phyloP scores from a whole-genome alignment of 2,113 vertebrate genomes.

The Panurus biarmicus region DNA sequence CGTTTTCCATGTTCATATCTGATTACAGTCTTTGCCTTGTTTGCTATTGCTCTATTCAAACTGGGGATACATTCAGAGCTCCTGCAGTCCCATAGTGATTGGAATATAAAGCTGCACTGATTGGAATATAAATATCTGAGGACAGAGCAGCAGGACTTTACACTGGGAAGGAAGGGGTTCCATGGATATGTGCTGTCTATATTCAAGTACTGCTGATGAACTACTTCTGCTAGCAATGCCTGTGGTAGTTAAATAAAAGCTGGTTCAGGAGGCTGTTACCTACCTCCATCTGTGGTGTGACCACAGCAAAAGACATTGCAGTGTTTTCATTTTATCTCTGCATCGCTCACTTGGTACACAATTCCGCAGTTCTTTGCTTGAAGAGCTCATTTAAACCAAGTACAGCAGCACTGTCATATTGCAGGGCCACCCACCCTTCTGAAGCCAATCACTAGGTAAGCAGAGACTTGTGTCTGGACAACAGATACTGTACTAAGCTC shows the following conservation, averaged over 20 bases:
- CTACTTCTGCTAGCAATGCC: background rate
- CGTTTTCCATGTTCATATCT: background rate
- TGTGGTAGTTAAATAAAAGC: background rate
- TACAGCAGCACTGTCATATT: background rate
- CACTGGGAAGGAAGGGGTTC: background rate
- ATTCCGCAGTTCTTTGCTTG: background rate
- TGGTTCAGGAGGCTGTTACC: background rate
- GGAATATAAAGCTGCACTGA: background rate
- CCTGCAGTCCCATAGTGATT: background rate
- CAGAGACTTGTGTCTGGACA: background rate
- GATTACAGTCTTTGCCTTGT: background rate
- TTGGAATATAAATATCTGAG: background rate
- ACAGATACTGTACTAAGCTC: background rate
- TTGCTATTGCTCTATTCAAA: background rate
- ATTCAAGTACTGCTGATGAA: background rate
- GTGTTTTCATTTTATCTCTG: background rate
- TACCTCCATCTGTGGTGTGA: background rate
- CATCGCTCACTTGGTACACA: rapidly evolving
- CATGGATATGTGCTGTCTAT: background rate
- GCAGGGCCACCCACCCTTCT: background rate
- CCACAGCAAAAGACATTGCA: background rate
- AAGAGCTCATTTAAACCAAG: background rate
- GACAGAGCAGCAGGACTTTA: background rate
- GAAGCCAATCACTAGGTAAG: background rate
- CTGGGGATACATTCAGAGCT: background rate